phyloP scores from a whole-genome alignment of 2,797 vertebrate species.

The Ptychadena robeensis region DNA sequence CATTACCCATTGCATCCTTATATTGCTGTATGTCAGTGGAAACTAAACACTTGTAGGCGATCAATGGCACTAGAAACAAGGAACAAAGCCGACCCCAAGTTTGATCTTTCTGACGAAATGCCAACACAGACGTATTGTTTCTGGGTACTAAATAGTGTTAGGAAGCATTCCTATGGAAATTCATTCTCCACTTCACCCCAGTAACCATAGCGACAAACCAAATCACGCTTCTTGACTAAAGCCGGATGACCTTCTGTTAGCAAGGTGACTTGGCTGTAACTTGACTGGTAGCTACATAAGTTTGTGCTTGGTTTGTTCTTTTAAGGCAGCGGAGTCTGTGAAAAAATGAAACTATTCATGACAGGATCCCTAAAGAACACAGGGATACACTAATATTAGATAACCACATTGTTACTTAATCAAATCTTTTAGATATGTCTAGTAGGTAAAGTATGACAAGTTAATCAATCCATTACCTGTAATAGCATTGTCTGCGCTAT shows the following conservation, averaged over 20 bases:
- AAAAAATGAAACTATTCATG: slow-evolving; percentile 21
- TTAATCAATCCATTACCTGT: background rate
- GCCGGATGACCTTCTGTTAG: slow-evolving; percentile 53
- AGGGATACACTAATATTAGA: background rate
- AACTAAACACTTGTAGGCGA: slow-evolving; percentile 19
- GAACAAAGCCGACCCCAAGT: slow-evolving; percentile 74
- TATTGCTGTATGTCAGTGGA: slow-evolving; percentile 21
- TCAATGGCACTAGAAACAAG: slow-evolving; percentile 73
- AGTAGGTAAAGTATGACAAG: background rate
- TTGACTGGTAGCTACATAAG: slow-evolving; percentile 46
- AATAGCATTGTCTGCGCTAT: background rate
- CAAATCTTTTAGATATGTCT: background rate
- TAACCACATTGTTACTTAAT: background rate
- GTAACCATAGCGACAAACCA: slow-evolving; percentile 78
- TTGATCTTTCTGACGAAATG: slow-evolving; percentile 74
- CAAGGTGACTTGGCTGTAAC: slow-evolving; percentile 43
- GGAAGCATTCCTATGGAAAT: slow-evolving; percentile 77
- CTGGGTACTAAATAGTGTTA: slow-evolving; percentile 76
- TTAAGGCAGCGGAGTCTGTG: slow-evolving; percentile 10
- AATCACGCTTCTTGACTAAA: slow-evolving; percentile 61
- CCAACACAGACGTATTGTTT: slow-evolving; percentile 72
- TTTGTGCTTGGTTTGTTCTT: slow-evolving; percentile 32
- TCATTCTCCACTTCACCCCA: slow-evolving; percentile 72
- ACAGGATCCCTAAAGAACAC: background rate
- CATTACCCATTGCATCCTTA: slow-evolving; percentile 23